Conservation (phyloP, 2,113 vertebrate genomes). For the Strix uralensis region DNA sequence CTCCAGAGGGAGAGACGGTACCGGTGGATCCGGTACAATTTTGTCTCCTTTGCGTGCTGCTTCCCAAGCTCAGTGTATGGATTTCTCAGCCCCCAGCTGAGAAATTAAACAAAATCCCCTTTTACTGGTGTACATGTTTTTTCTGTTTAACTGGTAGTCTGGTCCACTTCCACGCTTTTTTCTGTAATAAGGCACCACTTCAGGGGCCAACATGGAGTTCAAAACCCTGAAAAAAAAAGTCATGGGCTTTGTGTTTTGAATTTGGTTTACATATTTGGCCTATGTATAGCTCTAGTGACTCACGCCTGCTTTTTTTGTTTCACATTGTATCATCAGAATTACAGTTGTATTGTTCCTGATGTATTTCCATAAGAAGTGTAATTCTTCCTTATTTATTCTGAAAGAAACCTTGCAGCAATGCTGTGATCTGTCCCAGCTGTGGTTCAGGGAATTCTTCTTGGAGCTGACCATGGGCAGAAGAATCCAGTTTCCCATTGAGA, state of each 20-base stretch:
- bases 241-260: background rate
- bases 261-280: background rate
- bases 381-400: constrained; percentile 21
- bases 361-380: background rate
- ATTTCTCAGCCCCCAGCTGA: background rate
- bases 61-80: background rate
- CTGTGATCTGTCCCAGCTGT: constrained; percentile 84
- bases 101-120: background rate
- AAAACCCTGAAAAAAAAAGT: background rate
- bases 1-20: background rate
- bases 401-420: constrained; percentile 84
- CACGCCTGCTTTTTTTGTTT: constrained; percentile 28
- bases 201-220: background rate
- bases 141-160: background rate
- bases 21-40: background rate
- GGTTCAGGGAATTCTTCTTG: constrained; percentile 94
- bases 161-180: background rate
- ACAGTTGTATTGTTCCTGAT: background rate
- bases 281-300: background rate
- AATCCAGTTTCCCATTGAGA: constrained; percentile 89
- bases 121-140: background rate
- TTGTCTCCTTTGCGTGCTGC: background rate
- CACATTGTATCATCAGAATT: constrained; percentile 16
- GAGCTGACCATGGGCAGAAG: constrained; percentile 88
- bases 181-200: background rate